Evolutionary conservation across 1,140 invertebrate genomes (phyloP).

Genomic region (Glossosoma conforme): DNA sequence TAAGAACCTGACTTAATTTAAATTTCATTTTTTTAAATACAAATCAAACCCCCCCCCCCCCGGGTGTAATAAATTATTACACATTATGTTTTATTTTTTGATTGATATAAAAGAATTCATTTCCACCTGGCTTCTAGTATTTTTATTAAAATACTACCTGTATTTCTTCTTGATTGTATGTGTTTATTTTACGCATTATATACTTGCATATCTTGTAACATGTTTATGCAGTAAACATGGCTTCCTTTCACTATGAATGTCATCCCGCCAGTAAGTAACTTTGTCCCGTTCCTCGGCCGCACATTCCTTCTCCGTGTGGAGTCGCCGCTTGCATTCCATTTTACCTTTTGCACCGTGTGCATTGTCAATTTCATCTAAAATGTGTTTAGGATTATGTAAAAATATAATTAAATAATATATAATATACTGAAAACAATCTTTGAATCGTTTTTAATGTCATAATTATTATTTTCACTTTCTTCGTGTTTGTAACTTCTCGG

Average conservation of each 20-base stretch:
- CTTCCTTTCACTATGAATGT: no score
- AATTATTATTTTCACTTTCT: background rate
- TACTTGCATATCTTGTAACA: no score
- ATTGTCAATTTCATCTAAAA: conserved; percentile 26
- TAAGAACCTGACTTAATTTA: no score
- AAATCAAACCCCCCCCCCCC: no score
- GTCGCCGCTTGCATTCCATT: background rate
- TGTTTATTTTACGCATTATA: background rate
- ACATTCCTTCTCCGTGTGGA: background rate
- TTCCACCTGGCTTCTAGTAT: background rate
- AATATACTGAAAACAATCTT: conserved; percentile 1
- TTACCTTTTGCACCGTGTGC: conserved; percentile 23
- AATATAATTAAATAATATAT: conserved; percentile 2
- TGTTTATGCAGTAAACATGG: no score
- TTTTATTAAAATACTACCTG: background rate
- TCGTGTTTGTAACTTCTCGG: background rate
- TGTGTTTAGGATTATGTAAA: conserved; percentile 1
- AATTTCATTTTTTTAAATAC: no score
- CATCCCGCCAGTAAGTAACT: no score
- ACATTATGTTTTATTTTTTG: no score
- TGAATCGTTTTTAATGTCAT: background rate
- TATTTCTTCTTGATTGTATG: background rate
- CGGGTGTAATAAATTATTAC: no score
- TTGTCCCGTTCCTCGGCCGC: no score
- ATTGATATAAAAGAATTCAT: background rate